Evolutionary conservation across 2,797 vertebrate species (phyloP), one percentile per base, ranked within the genome.

Genomic region (Chaetodon trifasciatus): DNA sequence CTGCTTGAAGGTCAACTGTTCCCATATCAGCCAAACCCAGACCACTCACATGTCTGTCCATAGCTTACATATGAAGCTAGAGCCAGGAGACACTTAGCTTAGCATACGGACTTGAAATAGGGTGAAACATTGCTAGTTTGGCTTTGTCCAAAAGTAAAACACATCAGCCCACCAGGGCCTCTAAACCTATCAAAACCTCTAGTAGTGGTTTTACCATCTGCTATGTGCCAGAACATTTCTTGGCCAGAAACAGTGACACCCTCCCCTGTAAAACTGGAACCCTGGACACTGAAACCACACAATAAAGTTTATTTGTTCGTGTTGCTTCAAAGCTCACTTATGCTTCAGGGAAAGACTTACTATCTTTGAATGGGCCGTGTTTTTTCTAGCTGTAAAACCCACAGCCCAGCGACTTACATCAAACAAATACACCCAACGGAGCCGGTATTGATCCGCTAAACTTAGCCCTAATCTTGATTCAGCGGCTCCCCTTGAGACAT

Each of bases 331-430:
- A 71, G 15, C 35, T 62, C 6, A 11, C n/a, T 57, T 63, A 3
- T 44, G 16, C 57, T 70, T 46, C 2, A n/a, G 55, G 16, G 68
- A 55, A 53, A 24, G 12, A 32, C 67, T 64, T 6, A 24, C 8
- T 66, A 60, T 58, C 21, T 71, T 71, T 76, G 8, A 52, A 65
- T 73, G 23, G 47, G 57, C 4, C 24, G n/a, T 68, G 8, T 62
- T 53, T 65, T 64, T 80, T 53, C 23, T 55, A 56, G 47, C 58
- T 19, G 15, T 3, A 32, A 35, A 19, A 28, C 44, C 37, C 16
- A 28, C 35, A 74, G 39, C 50, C 52, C 55, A 56, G 39, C 42
- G 65, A 60, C 50, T 70, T 84, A 16, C 8, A 65, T 40, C 50
- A 77, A 69, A 24, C 24, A 44, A 72, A 65, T 60, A 6, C 47